Evolutionary conservation across 1,140 invertebrate species (phyloP), one percentile per base, ranked within the genome.

Genomic region (Psix sp.): DNA sequence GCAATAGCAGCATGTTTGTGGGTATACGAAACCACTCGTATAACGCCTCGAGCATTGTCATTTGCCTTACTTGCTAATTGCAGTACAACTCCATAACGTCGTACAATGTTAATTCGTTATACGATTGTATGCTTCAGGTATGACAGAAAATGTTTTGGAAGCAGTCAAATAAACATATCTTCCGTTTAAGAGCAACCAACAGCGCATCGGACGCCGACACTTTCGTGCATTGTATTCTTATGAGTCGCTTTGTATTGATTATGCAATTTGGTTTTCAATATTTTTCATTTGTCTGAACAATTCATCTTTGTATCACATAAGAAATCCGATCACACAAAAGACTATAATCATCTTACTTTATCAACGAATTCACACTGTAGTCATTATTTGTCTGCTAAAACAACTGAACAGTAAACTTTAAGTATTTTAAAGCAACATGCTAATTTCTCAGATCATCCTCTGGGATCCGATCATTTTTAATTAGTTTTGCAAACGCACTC

Each of bases 31-130:
- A 68, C 57, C 74, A 62, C 74, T 76, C 59, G 65, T 68, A 70
- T 66, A 76, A 73, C 65, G 74, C 74, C 74, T 70, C 59, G 63
- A 76, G 74, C 59, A 76, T 72, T 76, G 74, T 76, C 74, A 76
- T 68, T 76, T 72, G 67, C 67, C 67, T 76, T 72, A 72, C 67
- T 72, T 76, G 74, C 74, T 72, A 72, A 76, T 76, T 72, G 67
- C 74, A 63, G 57, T 68, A 72, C 74, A 76, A 72, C 62, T 76
- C 66, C 74, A 71, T 71, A 76, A 72, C 66, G 51, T 71, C 62
- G 62, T 63, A 67, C 43, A 56, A 72, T 71, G 74, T 54, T 76
- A 72, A 76, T 76, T 67, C 62, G 42, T 67, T 67, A 65, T 68
- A 67, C 63, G 57, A 74, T 59, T 68, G 66, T 62, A 56, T 48